Percentiles rank a stretch among this genome's conserved stretches.
Conservation (phyloP, 37 sponge, comb jelly and placozoan genomes). For the Theonella swinhoei region DNA sequence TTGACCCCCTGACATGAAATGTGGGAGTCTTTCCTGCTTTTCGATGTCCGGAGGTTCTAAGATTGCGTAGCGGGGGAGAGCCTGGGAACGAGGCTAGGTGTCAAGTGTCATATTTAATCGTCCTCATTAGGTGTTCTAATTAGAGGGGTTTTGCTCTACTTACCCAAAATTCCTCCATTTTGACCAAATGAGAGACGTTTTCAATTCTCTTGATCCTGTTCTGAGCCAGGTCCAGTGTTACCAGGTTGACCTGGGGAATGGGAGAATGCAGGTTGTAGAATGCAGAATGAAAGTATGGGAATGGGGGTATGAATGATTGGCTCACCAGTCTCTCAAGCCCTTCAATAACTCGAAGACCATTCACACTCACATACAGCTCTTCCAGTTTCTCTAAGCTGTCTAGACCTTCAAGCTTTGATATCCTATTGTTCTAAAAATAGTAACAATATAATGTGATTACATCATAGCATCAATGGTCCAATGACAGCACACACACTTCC, state of each 20-base stretch:
- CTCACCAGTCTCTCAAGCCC: constrained; percentile 66
- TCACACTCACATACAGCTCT: constrained; percentile 90
- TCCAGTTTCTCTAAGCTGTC: constrained; percentile 58
- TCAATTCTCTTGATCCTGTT: constrained; percentile 61
- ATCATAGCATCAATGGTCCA: too few species aligned
- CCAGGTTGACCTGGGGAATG: constrained; percentile 54
- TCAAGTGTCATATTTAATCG: too few species aligned
- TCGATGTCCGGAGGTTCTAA: neutral
- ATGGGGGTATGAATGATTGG: neutral
- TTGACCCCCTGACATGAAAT: too few species aligned
- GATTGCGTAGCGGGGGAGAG: too few species aligned
- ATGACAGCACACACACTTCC: too few species aligned
- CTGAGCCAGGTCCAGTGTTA: constrained; percentile 75
- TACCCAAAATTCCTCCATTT: constrained; percentile 90
- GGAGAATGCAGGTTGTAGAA: neutral
- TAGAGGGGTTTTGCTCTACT: neutral
- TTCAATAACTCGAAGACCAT: constrained; percentile 73
- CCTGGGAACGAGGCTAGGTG: too few species aligned
- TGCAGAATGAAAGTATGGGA: neutral
- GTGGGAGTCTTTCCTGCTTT: too few species aligned
- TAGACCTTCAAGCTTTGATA: constrained; percentile 80
- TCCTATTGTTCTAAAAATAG: constrained; percentile 77
- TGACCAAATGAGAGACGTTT: constrained; percentile 58
- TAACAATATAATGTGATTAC: too few species aligned
- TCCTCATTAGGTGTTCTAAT: neutral